phyloP scores from a whole-genome alignment of 1,140 invertebrate species.

The Paracyclopina nana region DNA sequence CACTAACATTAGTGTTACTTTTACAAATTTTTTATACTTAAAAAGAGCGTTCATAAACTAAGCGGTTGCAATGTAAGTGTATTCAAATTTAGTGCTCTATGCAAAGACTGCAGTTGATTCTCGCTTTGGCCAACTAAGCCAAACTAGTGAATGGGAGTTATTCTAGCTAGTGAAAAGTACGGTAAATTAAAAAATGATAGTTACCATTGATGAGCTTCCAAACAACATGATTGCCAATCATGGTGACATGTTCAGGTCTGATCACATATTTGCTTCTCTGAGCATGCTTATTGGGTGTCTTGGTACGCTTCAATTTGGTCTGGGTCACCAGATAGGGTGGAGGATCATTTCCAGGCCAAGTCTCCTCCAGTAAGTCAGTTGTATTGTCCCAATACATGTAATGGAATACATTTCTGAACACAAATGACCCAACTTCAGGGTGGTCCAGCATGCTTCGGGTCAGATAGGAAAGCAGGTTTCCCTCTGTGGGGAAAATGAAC shows the following conservation, averaged over 20 bases:
- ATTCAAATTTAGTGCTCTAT: no score
- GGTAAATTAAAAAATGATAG: no score
- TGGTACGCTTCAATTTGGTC: conserved; percentile 51
- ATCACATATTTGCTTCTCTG: conserved; percentile 60
- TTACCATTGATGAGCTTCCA: conserved; percentile 40
- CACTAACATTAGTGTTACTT: no score
- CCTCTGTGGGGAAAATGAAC: conserved; percentile 59
- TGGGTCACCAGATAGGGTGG: conserved; percentile 40
- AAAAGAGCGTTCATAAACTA: no score
- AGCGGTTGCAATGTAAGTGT: no score
- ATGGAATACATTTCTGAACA: conserved; percentile 77
- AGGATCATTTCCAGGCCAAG: not conserved
- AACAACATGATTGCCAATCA: conserved; percentile 78
- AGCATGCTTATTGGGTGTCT: conserved; percentile 63
- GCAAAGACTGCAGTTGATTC: no score
- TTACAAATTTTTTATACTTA: no score
- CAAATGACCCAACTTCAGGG: conserved; percentile 21
- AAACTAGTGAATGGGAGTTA: no score
- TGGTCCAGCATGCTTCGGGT: not conserved
- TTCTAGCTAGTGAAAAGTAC: no score
- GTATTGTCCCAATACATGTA: conserved; percentile 65
- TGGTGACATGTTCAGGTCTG: conserved; percentile 51
- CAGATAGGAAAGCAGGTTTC: conserved; percentile 34
- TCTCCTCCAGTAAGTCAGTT: conserved; percentile 17
- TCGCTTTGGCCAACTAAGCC: no score